These are phyloP conservation scores for Reticulitermes speratus DNA, from an alignment of 1,140 invertebrate genomes.

Conservation along the genomic window DNA sequence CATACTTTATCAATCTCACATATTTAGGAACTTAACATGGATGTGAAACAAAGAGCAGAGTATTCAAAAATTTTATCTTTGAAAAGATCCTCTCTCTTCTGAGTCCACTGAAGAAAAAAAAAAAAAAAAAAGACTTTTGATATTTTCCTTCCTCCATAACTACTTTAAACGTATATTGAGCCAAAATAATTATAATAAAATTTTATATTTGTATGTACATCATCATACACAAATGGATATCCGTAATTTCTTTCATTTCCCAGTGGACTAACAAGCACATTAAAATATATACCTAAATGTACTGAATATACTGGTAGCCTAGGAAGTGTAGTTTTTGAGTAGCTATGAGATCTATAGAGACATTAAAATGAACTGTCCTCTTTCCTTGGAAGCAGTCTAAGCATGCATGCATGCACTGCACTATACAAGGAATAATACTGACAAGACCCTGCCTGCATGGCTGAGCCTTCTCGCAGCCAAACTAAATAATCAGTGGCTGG, in stretches of 20 bases:
- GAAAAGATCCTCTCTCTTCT: slow-evolving; percentile 32
- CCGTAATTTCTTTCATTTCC: slow-evolving; percentile 28
- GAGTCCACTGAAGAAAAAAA: slow-evolving; percentile 32
- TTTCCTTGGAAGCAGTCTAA: slow-evolving; percentile 31
- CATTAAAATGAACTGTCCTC: slow-evolving; percentile 32
- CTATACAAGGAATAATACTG: slow-evolving; percentile 31
- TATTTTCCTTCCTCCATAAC: not conserved
- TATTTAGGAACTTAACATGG: slow-evolving; percentile 25
- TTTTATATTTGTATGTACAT: slow-evolving; percentile 28
- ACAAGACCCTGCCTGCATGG: slow-evolving; percentile 22
- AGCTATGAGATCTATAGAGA: slow-evolving; percentile 36
- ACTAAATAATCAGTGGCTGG: slow-evolving; percentile 34
- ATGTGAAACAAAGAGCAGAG: not conserved
- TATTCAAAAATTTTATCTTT: slow-evolving; percentile 14
- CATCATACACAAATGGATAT: slow-evolving; percentile 21
- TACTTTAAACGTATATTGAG: slow-evolving; percentile 28
- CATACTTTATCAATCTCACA: slow-evolving; percentile 10
- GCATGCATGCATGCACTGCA: slow-evolving; percentile 34
- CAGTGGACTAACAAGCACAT: slow-evolving; percentile 34
- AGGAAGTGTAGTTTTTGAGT: slow-evolving; percentile 34
- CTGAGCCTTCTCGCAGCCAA: slow-evolving; percentile 34
- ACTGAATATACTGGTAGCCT: slow-evolving; percentile 34
- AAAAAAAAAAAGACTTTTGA: slow-evolving; percentile 25
- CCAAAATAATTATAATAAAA: slow-evolving; percentile 32
- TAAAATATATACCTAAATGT: slow-evolving; percentile 35